Base-by-base conservation (phyloP, 2,888 invertebrate species). In the Mythimna lalbum region DNA sequence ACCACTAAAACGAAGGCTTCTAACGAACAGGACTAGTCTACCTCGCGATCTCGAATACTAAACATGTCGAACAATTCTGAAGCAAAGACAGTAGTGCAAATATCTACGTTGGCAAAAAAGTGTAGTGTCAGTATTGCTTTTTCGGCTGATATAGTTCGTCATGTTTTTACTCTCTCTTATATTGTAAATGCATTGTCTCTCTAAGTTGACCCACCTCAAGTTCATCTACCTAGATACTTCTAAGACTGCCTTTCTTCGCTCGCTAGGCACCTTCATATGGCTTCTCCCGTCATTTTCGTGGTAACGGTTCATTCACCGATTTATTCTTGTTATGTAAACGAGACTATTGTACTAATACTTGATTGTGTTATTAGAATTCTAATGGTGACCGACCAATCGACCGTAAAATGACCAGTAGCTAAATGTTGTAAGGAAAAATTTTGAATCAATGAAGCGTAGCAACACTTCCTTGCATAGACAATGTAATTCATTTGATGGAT, bases 271-370 rank as follows among this genome's bases (percentile, higher is more conserved):
- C 63, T 78, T 81, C 66, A 62, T 80, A 86, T n/a, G 89, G 88
- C 86, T 89, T 89, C 88, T 53, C 69, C 66, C 49, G 64, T 76
- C 69, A 67, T 69, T 80, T 67, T 73, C 64, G 52, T 72, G 62
- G 69, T 76, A 80, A 78, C 65, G 64, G 86, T 87, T 86, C 86
- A 80, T 82, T 87, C 83, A 85, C 84, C 86, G 83, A 78, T 78
- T 73, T 78, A 78, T 59, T 67, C 56, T 64, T 75, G 69, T 84
- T 86, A 86, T 86, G 79, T 85, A 84, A 85, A 85, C 73, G 69
- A 82, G 63, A 64, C 75, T 72, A 83, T 85, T 87, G 85, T 84
- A 68, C 33, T 57, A 9, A 60, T 68, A 73, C 50, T 61, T 75
- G 65, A 78, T 80, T 85, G 71, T 71, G 69, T 73, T 77, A 73